Evolutionary conservation across 2,888 invertebrate genomes (phyloP).

Genomic region (Automeris io): DNA sequence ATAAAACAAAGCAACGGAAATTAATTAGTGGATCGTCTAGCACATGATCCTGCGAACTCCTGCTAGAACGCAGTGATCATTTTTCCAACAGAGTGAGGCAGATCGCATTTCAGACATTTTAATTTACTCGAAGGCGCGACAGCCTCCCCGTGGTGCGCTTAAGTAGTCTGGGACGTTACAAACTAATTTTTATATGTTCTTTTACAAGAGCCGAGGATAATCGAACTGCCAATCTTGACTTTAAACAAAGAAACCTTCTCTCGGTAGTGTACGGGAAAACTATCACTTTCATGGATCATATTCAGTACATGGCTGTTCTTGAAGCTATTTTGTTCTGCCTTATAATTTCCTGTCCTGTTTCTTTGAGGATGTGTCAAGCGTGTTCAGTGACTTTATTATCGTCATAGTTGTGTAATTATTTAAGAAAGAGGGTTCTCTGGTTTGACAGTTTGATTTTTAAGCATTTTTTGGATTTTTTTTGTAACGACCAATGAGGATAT

Average conservation of each 20-base stretch:
- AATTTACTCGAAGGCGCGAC: conserved; percentile 42
- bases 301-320: conserved; percentile 26
- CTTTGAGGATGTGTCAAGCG: no score
- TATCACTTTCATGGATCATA: conserved; percentile 42
- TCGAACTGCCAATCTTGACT: conserved; percentile 71
- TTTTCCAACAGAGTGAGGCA: conserved; percentile 41
- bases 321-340: conserved; percentile 15
- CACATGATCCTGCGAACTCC: conserved; percentile 10
- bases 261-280: conserved; percentile 30
- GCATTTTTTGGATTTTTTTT: no score
- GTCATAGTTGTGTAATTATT: no score
- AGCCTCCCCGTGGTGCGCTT: conserved; percentile 59
- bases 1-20: conserved; percentile 1
- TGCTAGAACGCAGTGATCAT: conserved; percentile 30
- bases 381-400: no score
- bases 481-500: no score
- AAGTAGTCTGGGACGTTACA: conserved; percentile 65
- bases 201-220: conserved; percentile 62
- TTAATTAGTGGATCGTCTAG: conserved; percentile 8
- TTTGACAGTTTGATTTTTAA: no score
- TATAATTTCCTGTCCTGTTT: conserved; percentile 2
- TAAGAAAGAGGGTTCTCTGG: no score
- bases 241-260: conserved; percentile 47
- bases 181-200: conserved; percentile 67
- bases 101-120: conserved; percentile 57